Evolutionary conservation across 2,797 vertebrate genomes (phyloP).

Genomic region (Pyrrhura leucotis): DNA sequence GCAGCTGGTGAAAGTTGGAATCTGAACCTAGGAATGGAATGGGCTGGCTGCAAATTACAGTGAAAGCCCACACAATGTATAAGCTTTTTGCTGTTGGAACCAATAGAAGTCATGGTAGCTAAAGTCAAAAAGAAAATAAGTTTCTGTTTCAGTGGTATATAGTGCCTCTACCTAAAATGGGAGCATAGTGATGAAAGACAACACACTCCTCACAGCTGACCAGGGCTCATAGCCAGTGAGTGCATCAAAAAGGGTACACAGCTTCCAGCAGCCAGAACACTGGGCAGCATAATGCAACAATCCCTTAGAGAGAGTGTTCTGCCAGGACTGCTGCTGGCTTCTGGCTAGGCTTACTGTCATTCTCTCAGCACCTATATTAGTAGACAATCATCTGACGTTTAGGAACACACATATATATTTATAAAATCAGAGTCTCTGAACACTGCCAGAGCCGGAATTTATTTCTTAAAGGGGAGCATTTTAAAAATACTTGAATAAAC

Average conservation of each 20-base stretch:
- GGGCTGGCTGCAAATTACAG: slow-evolving; percentile 14
- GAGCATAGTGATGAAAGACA: slow-evolving; percentile 31
- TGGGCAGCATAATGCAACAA: not conserved
- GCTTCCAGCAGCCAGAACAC: slow-evolving; percentile 15
- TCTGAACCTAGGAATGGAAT: slow-evolving; percentile 7
- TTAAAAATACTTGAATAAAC: not conserved
- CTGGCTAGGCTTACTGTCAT: not conserved
- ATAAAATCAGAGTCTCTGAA: not conserved
- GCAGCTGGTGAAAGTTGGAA: slow-evolving; percentile 53
- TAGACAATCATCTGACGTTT: not conserved
- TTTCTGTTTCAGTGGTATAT: not conserved
- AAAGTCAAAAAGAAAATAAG: not conserved
- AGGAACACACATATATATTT: not conserved
- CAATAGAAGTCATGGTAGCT: not conserved
- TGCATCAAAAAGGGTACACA: not conserved
- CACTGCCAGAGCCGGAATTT: not conserved
- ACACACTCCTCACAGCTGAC: slow-evolving; percentile 31
- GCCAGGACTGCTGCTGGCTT: not conserved
- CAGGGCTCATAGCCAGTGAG: slow-evolving; percentile 19
- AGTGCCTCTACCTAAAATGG: slow-evolving; percentile 20
- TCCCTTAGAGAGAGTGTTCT: not conserved
- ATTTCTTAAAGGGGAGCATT: not conserved
- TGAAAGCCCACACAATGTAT: not conserved
- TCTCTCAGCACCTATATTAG: not conserved
- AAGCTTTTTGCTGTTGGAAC: slow-evolving; percentile 7